Base-by-base conservation (phyloP, 1,140 invertebrate genomes). In the Danaus plexippus region DNA sequence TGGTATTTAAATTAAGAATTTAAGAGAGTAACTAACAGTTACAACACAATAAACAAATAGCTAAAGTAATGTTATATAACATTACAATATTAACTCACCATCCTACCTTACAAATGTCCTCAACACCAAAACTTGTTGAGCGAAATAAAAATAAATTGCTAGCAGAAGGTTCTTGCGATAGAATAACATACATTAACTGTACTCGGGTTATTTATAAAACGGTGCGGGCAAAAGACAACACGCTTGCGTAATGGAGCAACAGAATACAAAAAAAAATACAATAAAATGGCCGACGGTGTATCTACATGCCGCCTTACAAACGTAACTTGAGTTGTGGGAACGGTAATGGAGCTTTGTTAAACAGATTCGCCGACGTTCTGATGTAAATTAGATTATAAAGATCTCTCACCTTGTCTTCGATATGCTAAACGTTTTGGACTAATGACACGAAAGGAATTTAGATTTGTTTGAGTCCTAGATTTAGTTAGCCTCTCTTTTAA, bases 121-220 rank as follows among this genome's bases (percentile, higher is more conserved):
- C 22, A 32, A 32, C 22, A 32, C 22, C 12, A 4, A 43, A 61
- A 52, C 59, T 56, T 61, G 59, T 61, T 61, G 53, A 61, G 54
- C 54, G n/a, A 47, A 55, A 59, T 59, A 59, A 61, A 61, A 52
- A 56, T 49, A 52, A 52, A 55, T 12, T 43, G 43, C 58, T 18
- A 45, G 12, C 15, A 48, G 13, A 41, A 47, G 32, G 53, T 51
- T 60, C 53, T 56, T 54, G 53, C 59, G 49, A 61, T 48, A 52
- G 59, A 56, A 61, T 57, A 57, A 61, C 57, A 61, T 61, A 57
- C 48, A 61, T 61, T 57, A 61, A 45, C 59, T 50, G 57, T 47
- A 48, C 42, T 49, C 49, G 8, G 42, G 54, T 57, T 61, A 57
- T 61, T 61, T 61, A 61, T 61, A 57, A 61, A 61, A 46, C 49